Percentiles rank a stretch among this genome's conserved stretches.
phyloP scores from a whole-genome alignment of 2,888 invertebrate genomes.

The Coelopa pilipes region DNA sequence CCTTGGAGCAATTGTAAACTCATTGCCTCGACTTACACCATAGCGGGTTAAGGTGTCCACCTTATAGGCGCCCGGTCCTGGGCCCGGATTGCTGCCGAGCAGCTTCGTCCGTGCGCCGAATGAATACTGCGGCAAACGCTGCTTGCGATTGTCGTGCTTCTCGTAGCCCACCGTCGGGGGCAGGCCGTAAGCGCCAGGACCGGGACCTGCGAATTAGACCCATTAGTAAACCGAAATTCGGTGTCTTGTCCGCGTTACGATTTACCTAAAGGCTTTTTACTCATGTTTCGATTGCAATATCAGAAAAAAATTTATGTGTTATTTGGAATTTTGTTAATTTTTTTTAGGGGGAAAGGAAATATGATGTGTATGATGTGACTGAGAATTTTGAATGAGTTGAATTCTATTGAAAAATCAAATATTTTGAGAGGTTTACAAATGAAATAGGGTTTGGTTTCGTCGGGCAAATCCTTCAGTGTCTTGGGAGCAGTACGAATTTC shows the following conservation, averaged over 20 bases:
- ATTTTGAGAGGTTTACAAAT: slow-evolving; percentile 27
- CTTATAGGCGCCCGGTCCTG: slow-evolving; percentile 61
- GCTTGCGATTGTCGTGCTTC: slow-evolving; percentile 70
- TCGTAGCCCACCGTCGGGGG: slow-evolving; percentile 71
- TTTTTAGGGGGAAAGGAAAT: slow-evolving; percentile 41
- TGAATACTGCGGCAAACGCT: slow-evolving; percentile 67
- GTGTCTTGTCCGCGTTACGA: not conserved
- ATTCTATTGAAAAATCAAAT: not conserved
- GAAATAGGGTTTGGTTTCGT: not conserved
- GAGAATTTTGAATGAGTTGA: slow-evolving; percentile 38
- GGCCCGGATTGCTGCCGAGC: slow-evolving; percentile 49
- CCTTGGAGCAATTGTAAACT: slow-evolving; percentile 69
- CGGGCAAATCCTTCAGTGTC: too few relatives aligned
- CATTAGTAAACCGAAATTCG: not conserved
- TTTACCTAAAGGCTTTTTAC: slow-evolving; percentile 38
- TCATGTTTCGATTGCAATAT: slow-evolving; percentile 53
- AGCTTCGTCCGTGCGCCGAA: slow-evolving; percentile 53
- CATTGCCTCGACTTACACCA: slow-evolving; percentile 51
- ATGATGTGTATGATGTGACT: slow-evolving; percentile 28
- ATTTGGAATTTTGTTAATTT: slow-evolving; percentile 49
- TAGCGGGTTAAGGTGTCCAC: slow-evolving; percentile 58
- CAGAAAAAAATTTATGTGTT: slow-evolving; percentile 43
- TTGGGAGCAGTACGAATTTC: too few relatives aligned
- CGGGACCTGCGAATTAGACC: slow-evolving; percentile 68
- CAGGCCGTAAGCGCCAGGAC: slow-evolving; percentile 71